A percentile compares a stretch with the other conserved stretches of the same genome.
Evolutionary conservation across 2,797 vertebrate genomes (phyloP).

Genomic region (Onychomys arenicola): DNA sequence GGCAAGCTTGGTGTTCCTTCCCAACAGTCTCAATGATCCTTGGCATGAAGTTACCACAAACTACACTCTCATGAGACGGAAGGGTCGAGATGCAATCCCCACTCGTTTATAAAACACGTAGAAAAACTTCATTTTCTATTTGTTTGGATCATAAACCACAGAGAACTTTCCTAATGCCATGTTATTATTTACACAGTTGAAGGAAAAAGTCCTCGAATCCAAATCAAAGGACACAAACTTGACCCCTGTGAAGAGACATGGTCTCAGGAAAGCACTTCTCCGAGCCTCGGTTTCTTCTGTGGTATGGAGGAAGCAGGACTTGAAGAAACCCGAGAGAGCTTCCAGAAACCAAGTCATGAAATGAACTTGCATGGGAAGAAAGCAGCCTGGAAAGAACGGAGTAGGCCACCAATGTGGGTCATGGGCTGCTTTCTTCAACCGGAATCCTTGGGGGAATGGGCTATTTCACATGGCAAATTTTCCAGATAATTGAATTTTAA

Average conservation of each 20-base stretch:
- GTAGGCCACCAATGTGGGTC: accelerated
- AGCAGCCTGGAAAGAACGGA: neutral
- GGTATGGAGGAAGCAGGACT: neutral
- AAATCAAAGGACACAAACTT: neutral
- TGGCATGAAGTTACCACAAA: neutral
- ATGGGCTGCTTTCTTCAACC: neutral
- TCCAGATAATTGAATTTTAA: constrained; percentile 79
- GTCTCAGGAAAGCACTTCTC: neutral
- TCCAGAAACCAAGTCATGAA: neutral
- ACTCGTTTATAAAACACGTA: neutral
- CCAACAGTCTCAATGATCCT: accelerated
- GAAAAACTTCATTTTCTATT: constrained; percentile 20
- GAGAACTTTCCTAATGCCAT: neutral
- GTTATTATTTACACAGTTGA: neutral
- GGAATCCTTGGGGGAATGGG: constrained; percentile 17
- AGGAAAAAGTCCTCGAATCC: neutral
- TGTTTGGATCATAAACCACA: neutral
- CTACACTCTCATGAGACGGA: neutral
- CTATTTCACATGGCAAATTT: constrained; percentile 53
- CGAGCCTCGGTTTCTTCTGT: neutral
- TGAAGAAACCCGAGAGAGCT: neutral
- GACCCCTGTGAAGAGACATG: neutral
- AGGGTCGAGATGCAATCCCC: constrained; percentile 6
- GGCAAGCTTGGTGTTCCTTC: neutral
- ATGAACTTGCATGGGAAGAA: neutral